Base-by-base conservation (phyloP, 2,888 invertebrate species). In the Nomada fucata region DNA sequence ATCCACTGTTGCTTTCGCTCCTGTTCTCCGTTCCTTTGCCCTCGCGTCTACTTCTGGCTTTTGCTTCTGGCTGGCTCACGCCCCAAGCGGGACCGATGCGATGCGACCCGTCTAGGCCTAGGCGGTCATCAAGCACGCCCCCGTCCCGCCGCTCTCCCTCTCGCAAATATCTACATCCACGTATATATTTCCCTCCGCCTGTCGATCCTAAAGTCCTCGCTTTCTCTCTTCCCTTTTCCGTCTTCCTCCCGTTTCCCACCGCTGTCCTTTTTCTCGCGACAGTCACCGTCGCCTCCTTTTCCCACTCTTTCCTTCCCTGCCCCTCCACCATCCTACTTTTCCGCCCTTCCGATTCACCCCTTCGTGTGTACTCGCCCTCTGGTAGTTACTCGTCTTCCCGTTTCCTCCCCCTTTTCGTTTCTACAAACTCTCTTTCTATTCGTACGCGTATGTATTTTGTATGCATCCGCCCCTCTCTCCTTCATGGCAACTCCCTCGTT, bases 21-120 rank as follows among this genome's bases (percentile, higher is more conserved):
- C 65, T 60, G 53, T 63, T 60, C 77, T 53, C 86, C 85, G 68
- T 63, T 61, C 75, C 63, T 72, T 79, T 73, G 83, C 83, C 57
- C 67, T 61, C 74, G 67, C 60, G 52, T 60, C 59, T 44, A 42
- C 76, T 52, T 73, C 78, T 73, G 82, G 70, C 84, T 85, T 67
- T 77, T 69, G 83, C 79, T 85, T 79, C 82, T 83, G 84, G 82
- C 87, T 85, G 90, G 87, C 91, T 91, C 92, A 91, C 92, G 92
- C 93, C 92, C 92, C 92, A 89, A 91, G 92, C 91, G 92, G 92
- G 91, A 92, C 89, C 90, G 90, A 91, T 90, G 89, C 89, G 85
- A 84, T 90, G 89, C 89, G 85, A 84, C 68, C 88, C 87, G 89
- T 91, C 90, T 90, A 90, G 90, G 91, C 92, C 90, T 90, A 90